phyloP scores from a whole-genome alignment of 2,888 invertebrate genomes.

The Tenthredo notha region DNA sequence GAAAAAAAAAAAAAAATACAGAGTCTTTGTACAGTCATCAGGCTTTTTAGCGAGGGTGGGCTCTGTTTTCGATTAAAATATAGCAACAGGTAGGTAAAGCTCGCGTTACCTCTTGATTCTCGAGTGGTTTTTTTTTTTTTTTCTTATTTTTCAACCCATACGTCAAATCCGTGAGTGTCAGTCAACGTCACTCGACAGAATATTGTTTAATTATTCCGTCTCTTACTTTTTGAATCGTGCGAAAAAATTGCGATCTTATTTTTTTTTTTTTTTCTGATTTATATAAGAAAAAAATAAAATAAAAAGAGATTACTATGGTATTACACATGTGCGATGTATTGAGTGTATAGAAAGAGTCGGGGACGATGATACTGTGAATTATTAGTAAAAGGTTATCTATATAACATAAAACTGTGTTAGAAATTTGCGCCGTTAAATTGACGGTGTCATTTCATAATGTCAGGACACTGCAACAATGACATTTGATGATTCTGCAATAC shows the following conservation, averaged over 20 bases:
- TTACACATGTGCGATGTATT: no score
- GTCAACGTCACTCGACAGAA: slow-evolving; percentile 3
- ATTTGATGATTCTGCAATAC: slow-evolving; percentile 42
- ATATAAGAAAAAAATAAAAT: background rate
- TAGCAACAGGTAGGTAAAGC: slow-evolving; percentile 38
- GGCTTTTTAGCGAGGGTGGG: background rate
- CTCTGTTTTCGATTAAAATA: slow-evolving; percentile 33
- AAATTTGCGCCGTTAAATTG: slow-evolving; percentile 32
- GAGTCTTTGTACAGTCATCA: slow-evolving; percentile 6
- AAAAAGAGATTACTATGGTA: no score
- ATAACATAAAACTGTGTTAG: background rate
- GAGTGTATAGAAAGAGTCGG: background rate
- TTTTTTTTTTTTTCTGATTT: background rate
- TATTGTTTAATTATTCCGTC: background rate
- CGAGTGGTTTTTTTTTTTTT: slow-evolving; percentile 16
- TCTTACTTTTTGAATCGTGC: background rate
- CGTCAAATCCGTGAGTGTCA: background rate
- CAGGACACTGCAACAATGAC: slow-evolving; percentile 47
- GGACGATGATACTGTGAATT: slow-evolving; percentile 1
- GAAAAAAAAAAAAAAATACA: background rate
- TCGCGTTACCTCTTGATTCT: slow-evolving; percentile 6
- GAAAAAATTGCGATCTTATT: background rate
- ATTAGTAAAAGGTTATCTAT: slow-evolving; percentile 25
- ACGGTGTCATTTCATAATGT: slow-evolving; percentile 36
- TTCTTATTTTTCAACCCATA: background rate